Percentiles rank a stretch among this genome's conserved stretches.
phyloP scores from a whole-genome alignment of 2,113 vertebrate genomes.

The Oncorhynchus clarkii region DNA sequence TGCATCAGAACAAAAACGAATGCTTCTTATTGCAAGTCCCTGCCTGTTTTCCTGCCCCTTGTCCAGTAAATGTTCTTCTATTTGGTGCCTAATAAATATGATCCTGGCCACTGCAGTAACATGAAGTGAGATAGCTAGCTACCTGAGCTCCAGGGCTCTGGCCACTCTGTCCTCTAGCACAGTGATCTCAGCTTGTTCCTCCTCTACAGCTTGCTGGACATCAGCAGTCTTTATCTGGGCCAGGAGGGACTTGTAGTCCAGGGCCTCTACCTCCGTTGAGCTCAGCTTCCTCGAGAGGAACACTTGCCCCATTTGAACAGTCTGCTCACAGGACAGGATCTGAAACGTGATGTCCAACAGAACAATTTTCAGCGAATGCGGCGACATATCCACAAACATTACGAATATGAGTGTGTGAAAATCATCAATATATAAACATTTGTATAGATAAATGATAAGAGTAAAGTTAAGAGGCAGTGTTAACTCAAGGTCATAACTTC shows the following conservation, averaged over 20 bases:
- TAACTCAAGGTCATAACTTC: too few relatives aligned
- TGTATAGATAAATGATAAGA: too few relatives aligned
- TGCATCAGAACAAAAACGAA: too few relatives aligned
- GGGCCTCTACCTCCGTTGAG: not conserved
- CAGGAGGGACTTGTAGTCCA: conserved; percentile 41
- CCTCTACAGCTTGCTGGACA: not conserved
- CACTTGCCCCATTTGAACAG: conserved; percentile 15
- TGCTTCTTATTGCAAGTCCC: too few relatives aligned
- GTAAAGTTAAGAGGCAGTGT: too few relatives aligned
- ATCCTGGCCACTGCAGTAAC: not conserved
- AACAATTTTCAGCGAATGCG: not conserved
- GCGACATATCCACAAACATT: too few relatives aligned
- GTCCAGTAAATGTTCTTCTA: too few relatives aligned
- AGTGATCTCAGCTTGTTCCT: conserved; percentile 24
- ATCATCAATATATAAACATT: too few relatives aligned
- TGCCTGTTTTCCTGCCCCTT: too few relatives aligned
- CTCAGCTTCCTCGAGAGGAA: conserved; percentile 19
- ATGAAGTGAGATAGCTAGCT: not conserved
- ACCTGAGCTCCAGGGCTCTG: conserved; percentile 27
- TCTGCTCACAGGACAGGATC: conserved; percentile 41
- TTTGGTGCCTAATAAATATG: too few relatives aligned
- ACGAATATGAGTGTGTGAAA: too few relatives aligned
- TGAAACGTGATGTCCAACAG: conserved; percentile 13
- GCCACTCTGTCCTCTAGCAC: conserved; percentile 12
- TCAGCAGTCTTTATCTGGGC: conserved; percentile 29